A percentile compares a stretch with the other conserved stretches of the same genome.
These are phyloP conservation scores for Bicyclus anynana DNA, from an alignment of 1,140 invertebrate species.

Conservation along the genomic window DNA sequence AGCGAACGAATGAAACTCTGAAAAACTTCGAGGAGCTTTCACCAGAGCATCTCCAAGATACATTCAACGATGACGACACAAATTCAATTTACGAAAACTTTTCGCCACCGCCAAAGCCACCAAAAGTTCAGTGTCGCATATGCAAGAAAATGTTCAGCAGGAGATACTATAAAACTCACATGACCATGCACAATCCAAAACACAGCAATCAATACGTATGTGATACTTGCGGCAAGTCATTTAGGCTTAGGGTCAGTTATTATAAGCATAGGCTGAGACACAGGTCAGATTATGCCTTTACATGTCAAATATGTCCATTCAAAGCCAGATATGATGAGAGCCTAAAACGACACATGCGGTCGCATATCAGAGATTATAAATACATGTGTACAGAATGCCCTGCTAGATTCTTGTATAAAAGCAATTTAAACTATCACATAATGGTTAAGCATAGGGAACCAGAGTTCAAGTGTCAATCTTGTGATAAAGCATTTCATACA, in stretches of 20 bases:
- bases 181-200: constrained; percentile 62
- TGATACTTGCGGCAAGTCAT: constrained; percentile 66
- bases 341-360: constrained; percentile 73
- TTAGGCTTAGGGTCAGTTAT: constrained; percentile 57
- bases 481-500: constrained; percentile 59
- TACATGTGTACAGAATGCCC: constrained; percentile 76
- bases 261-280: constrained; percentile 60
- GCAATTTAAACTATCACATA: constrained; percentile 74
- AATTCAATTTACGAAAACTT: not conserved
- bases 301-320: constrained; percentile 66
- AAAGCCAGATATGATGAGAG: constrained; percentile 51
- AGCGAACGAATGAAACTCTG: constrained; percentile 32
- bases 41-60: constrained; percentile 16
- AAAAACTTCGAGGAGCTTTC: constrained; percentile 34
- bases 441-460: constrained; percentile 58
- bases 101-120: constrained; percentile 13
- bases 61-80: constrained; percentile 9
- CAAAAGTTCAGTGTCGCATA: constrained; percentile 53
- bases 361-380: constrained; percentile 71
- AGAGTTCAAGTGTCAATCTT: constrained; percentile 57
- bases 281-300: constrained; percentile 57
- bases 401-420: constrained; percentile 72
- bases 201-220: constrained; percentile 57
- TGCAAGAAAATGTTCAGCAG: constrained; percentile 58
- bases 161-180: constrained; percentile 57